A percentile compares a stretch with the other conserved stretches of the same genome.
Evolutionary conservation across 2,888 invertebrate genomes (phyloP).

Genomic region (Ochropleura leucogaster): DNA sequence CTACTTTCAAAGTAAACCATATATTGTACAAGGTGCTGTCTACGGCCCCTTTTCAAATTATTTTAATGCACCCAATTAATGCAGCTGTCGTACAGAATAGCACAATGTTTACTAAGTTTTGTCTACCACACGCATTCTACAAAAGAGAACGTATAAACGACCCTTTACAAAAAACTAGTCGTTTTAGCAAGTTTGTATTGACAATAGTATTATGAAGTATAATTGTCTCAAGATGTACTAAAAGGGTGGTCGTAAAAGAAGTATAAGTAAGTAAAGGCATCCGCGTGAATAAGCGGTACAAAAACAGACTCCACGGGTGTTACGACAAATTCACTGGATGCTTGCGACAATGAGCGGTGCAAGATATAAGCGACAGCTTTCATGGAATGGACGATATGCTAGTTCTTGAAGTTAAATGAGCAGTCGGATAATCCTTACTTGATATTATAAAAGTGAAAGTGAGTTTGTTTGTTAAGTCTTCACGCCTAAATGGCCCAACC

Average conservation of each 20-base stretch:
- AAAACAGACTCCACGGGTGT: slow-evolving; percentile 80
- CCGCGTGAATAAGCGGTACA: slow-evolving; percentile 72
- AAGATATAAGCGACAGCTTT: slow-evolving; percentile 64
- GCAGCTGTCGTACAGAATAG: slow-evolving; percentile 26
- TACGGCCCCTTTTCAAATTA: slow-evolving; percentile 1
- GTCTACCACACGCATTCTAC: neutral
- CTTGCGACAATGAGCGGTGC: slow-evolving; percentile 63
- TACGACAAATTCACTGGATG: slow-evolving; percentile 73
- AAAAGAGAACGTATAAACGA: slow-evolving; percentile 27
- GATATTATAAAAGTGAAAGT: no score
- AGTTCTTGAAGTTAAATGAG: no score
- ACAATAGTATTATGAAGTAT: slow-evolving; percentile 56
- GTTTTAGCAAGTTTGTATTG: slow-evolving; percentile 36
- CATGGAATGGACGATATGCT: neutral
- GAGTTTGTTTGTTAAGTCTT: no score
- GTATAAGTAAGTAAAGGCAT: slow-evolving; percentile 66
- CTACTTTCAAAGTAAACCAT: neutral
- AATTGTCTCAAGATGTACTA: slow-evolving; percentile 57
- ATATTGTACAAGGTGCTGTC: neutral
- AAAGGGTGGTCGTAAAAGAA: slow-evolving; percentile 63
- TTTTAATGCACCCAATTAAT: slow-evolving; percentile 14
- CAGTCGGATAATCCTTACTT: no score
- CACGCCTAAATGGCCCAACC: no score
- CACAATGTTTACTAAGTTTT: slow-evolving; percentile 4
- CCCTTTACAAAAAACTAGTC: slow-evolving; percentile 29